A percentile compares a stretch with the other conserved stretches of the same genome.
phyloP scores from a whole-genome alignment of 2,888 invertebrate genomes.

The Scaptomyza reducta region DNA sequence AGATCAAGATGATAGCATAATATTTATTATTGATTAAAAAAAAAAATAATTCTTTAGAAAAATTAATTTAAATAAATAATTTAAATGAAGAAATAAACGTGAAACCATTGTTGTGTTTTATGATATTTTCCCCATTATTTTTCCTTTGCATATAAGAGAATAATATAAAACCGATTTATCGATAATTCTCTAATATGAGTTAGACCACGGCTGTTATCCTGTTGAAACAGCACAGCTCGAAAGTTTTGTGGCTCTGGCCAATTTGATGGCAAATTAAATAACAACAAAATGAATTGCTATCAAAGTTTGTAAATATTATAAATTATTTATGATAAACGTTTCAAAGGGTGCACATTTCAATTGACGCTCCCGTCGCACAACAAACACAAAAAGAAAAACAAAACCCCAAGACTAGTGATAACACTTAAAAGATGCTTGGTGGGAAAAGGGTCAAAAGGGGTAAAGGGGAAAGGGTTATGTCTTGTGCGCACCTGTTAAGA shows the following conservation, averaged over 20 bases:
- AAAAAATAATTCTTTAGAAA: too few species aligned
- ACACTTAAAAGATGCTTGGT: conserved; percentile 22
- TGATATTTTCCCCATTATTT: too few species aligned
- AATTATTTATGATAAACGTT: conserved; percentile 75
- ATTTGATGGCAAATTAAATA: conserved; percentile 54
- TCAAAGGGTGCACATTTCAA: conserved; percentile 59
- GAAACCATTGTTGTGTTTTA: too few species aligned
- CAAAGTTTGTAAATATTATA: conserved; percentile 54
- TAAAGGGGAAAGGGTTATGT: conserved; percentile 5
- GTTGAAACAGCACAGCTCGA: conserved; percentile 2
- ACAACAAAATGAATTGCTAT: conserved; percentile 47
- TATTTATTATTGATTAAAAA: too few species aligned
- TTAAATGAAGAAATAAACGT: too few species aligned
- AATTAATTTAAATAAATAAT: too few species aligned
- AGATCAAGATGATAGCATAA: too few species aligned
- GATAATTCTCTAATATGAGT: too few species aligned
- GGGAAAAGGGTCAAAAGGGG: not conserved
- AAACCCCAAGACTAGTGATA: conserved; percentile 15
- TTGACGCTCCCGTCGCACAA: conserved; percentile 36
- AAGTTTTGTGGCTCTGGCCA: conserved; percentile 28
- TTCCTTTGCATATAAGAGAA: too few species aligned
- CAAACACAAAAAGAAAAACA: conserved; percentile 8
- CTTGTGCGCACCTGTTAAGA: conserved; percentile 54
- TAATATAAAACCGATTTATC: too few species aligned
- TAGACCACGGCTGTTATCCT: not conserved